Conservation (phyloP, 2,797 vertebrate genomes). For the Trematomus bernacchii region DNA sequence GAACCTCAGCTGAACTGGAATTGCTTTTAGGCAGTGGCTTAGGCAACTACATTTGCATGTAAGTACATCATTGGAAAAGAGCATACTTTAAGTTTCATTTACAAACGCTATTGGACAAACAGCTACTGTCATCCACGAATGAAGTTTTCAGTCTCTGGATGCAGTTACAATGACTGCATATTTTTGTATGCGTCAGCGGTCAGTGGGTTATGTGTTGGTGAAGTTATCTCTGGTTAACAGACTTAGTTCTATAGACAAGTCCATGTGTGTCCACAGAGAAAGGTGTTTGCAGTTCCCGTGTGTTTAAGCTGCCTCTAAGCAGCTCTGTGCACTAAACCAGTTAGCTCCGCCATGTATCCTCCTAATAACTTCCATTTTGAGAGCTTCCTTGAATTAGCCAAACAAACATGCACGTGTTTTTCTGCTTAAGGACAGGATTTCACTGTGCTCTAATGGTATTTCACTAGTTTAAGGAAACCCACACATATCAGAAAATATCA, state of each 20-base stretch:
- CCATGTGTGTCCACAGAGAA: conserved; percentile 38
- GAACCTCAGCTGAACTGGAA: conserved; percentile 63
- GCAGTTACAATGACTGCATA: neutral
- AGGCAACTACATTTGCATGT: conserved; percentile 54
- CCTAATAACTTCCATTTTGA: conserved; percentile 54
- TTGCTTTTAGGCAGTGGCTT: conserved; percentile 58
- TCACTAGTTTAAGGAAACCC: conserved; percentile 4
- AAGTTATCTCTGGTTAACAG: conserved; percentile 36
- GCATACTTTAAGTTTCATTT: conserved; percentile 38
- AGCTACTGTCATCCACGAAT: neutral
- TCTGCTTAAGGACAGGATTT: conserved; percentile 28
- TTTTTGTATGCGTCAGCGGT: conserved; percentile 28
- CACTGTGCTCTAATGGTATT: conserved; percentile 21
- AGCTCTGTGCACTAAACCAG: conserved; percentile 15
- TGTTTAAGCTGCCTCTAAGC: conserved; percentile 24
- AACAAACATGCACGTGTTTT: conserved; percentile 36
- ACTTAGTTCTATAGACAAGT: conserved; percentile 29
- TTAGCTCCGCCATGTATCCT: conserved; percentile 30
- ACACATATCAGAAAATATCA: neutral
- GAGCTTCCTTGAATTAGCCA: conserved; percentile 56
- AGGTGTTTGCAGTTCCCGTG: conserved; percentile 2
- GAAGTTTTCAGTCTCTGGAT: conserved; percentile 17
- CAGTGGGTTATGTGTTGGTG: conserved; percentile 35
- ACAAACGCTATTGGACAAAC: conserved; percentile 11
- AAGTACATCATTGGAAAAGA: conserved; percentile 33